Evolutionary conservation across 2,797 vertebrate genomes (phyloP), one percentile per base, ranked within the genome.

Genomic region (Odontamblyopus rebecca): DNA sequence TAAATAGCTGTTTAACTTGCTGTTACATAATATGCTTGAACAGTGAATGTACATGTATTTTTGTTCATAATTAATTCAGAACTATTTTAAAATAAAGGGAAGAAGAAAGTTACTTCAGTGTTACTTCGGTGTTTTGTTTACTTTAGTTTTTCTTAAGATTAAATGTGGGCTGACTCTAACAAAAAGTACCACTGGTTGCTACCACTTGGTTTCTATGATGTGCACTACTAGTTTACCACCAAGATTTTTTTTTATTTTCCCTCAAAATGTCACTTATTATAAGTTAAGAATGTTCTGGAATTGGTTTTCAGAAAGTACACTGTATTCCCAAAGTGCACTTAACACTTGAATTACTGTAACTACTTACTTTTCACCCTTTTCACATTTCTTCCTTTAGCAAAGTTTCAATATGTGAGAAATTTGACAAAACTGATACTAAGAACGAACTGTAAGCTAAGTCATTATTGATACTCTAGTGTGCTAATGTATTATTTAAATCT

Each of bases 401-500:
- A 65, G 12, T 65, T 64, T 63, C 61, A 41, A 15, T 27, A 18
- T 19, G 64, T 16, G 26, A 18, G 2, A 29, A 51, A 50, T 66
- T 50, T 29, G 7, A 50, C 16, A 29, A 66, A 66, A 29, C 9
- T 41, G 23, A 26, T 7, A 27, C 38, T 64, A 44, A 64, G 35
- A 44, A 64, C 12, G 12, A 26, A 44, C n/a, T 64, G 29, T 67
- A 35, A 32, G 29, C 30, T 26, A 56, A 48, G 44, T 66, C 19
- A 15, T 67, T 32, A 29, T 54, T 68, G 53, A 44, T 18, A 12
- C 19, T 68, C 32, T 69, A n/a, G 23, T 15, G 23, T 65, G 16
- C 1, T 59, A 51, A 67, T n/a, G 8, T 53, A 69, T 35, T 63
- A 13, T 27, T 73, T 38, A 71, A 61, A 30, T 53, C 13, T 59